A percentile compares a stretch with the other conserved stretches of the same genome.
These are phyloP conservation scores for Esox masquinongy DNA, from an alignment of 2,797 vertebrate genomes.

Conservation along the genomic window DNA sequence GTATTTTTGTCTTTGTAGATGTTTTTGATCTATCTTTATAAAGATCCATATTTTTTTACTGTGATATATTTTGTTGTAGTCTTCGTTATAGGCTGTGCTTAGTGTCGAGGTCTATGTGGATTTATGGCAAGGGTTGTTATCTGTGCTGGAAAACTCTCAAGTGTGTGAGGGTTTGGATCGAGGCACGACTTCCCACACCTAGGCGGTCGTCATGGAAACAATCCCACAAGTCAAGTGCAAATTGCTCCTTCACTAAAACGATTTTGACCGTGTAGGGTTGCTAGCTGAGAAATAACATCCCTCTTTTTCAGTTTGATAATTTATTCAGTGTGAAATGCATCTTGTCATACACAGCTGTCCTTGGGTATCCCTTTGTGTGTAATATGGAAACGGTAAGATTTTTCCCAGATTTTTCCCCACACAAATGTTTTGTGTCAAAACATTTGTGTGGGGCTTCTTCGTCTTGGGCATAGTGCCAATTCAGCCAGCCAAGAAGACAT, in stretches of 20 bases:
- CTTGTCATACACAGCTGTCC: not conserved
- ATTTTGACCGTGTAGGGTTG: constrained; percentile 25
- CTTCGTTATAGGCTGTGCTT: not conserved
- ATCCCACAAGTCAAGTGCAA: constrained; percentile 44
- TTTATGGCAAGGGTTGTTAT: constrained; percentile 11
- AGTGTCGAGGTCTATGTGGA: not conserved
- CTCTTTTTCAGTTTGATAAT: not conserved
- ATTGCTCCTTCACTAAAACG: constrained; percentile 29
- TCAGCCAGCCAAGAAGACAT: not conserved
- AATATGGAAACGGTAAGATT: not conserved
- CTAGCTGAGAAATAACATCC: constrained; percentile 8
- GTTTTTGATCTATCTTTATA: not conserved
- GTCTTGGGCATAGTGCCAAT: not conserved
- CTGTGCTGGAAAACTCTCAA: constrained; percentile 17
- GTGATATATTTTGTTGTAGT: not conserved
- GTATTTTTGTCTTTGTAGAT: not conserved
- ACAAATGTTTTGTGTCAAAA: not conserved
- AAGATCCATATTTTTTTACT: too few species aligned
- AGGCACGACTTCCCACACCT: constrained; percentile 38
- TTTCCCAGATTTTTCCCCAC: not conserved
- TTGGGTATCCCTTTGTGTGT: not conserved
- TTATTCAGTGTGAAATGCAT: not conserved
- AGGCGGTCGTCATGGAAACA: constrained; percentile 63
- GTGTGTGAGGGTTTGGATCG: constrained; percentile 14
- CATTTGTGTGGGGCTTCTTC: not conserved